phyloP scores from a whole-genome alignment of 2,888 invertebrate species.

The Acanthosepion esculentum region DNA sequence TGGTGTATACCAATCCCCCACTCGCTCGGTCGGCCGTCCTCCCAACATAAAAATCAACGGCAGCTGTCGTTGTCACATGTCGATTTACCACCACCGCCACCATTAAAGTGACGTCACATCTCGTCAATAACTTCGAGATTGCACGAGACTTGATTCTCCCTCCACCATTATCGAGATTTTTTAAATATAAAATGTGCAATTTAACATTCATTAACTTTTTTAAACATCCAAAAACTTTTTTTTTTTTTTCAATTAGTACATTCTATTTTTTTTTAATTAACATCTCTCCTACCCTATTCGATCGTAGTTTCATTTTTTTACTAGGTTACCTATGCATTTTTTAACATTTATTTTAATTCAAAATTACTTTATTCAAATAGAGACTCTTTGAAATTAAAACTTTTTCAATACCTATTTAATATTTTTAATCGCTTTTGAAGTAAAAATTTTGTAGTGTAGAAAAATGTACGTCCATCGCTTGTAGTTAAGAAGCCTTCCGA shows the following conservation, averaged over 20 bases:
- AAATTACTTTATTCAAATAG: not conserved
- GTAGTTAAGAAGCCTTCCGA: not conserved
- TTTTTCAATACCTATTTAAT: not conserved
- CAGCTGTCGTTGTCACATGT: constrained; percentile 4
- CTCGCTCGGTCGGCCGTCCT: not conserved
- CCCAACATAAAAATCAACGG: not conserved
- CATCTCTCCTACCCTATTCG: not conserved
- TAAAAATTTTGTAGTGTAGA: not conserved
- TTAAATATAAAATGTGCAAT: not conserved
- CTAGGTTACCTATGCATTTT: not conserved
- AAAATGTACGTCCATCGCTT: not conserved
- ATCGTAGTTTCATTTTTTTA: not conserved
- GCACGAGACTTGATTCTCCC: not conserved
- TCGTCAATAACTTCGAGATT: constrained; percentile 11
- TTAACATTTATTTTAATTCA: not conserved
- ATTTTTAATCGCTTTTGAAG: not conserved
- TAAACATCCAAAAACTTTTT: not conserved
- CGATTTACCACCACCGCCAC: not conserved
- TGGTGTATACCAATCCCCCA: not conserved
- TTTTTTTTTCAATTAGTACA: not conserved
- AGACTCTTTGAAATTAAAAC: too few species aligned
- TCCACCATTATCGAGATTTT: not conserved
- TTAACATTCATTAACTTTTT: not conserved
- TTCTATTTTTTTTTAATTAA: not conserved
- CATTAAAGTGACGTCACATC: not conserved